These are phyloP conservation scores for Mesorhabditis belari DNA, from an alignment of 2,888 invertebrate genomes.

Conservation along the genomic window DNA sequence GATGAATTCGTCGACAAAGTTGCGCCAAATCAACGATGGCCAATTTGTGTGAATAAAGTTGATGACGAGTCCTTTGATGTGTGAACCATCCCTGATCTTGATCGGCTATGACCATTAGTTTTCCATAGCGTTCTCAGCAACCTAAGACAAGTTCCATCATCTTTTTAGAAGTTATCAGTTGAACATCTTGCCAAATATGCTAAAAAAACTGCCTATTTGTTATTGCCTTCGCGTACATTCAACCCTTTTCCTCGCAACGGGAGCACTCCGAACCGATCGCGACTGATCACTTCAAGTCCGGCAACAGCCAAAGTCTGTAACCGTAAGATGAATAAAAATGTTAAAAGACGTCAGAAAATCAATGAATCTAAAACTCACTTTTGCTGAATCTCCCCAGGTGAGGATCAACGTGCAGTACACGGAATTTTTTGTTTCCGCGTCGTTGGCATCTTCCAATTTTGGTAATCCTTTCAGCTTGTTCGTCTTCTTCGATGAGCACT, in stretches of 20 bases:
- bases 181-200: neutral
- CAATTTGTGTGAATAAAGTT: slow-evolving; percentile 98
- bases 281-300: slow-evolving; percentile 77
- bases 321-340: too few relatives aligned
- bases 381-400: slow-evolving; percentile 99
- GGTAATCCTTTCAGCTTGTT: slow-evolving; percentile 76
- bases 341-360: slow-evolving; percentile 68
- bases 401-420: slow-evolving; percentile 87
- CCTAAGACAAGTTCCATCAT: slow-evolving; percentile 58
- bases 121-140: slow-evolving; percentile 91
- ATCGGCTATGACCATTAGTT: slow-evolving; percentile 99
- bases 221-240: slow-evolving; percentile 92
- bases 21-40: slow-evolving; percentile 76
- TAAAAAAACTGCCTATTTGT: slow-evolving; percentile 66
- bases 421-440: slow-evolving; percentile 80
- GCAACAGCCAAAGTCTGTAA: slow-evolving; percentile 82
- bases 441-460: slow-evolving; percentile 91
- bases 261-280: slow-evolving; percentile 73
- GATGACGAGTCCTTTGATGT: slow-evolving; percentile 93
- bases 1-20: slow-evolving; percentile 94
- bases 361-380: too few relatives aligned
- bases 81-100: slow-evolving; percentile 94
- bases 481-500: slow-evolving; percentile 76
- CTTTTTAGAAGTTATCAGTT: neutral
- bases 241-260: slow-evolving; percentile 89